These are phyloP conservation scores for Tenthredo amoena DNA, from an alignment of 2,888 invertebrate species.

Conservation along the genomic window DNA sequence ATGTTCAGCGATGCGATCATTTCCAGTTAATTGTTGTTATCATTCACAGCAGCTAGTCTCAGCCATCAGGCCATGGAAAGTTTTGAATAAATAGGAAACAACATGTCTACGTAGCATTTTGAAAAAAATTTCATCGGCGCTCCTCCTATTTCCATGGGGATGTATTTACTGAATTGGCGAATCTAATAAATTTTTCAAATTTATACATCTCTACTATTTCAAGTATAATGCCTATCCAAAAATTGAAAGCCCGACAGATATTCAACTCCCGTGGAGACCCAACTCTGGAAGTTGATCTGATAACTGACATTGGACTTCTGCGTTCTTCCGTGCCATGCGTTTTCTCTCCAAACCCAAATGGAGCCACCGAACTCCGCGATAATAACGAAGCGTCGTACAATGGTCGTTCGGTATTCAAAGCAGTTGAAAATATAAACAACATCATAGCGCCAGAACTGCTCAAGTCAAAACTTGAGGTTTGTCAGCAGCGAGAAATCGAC, in stretches of 20 bases:
- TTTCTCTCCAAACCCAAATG: constrained; percentile 64
- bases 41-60: neutral
- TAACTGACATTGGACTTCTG: constrained; percentile 73
- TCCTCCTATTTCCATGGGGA: neutral
- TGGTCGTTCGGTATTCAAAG: constrained; percentile 70
- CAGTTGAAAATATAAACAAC: constrained; percentile 71
- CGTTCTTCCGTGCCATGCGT: constrained; percentile 70
- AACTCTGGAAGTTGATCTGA: constrained; percentile 80
- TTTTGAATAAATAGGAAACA: neutral
- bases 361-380: constrained; percentile 68
- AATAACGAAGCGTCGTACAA: constrained; percentile 67
- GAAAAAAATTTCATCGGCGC: constrained; percentile 8
- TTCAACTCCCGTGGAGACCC: constrained; percentile 86
- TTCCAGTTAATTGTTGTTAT: neutral
- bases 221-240: constrained; percentile 80
- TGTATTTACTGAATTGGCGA: no score
- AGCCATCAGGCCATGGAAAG: constrained; percentile 27
- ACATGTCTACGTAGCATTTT: neutral
- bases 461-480: constrained; percentile 69
- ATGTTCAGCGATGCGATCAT: neutral
- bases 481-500: constrained; percentile 72
- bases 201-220: neutral
- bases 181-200: neutral
- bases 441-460: constrained; percentile 72
- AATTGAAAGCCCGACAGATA: constrained; percentile 84